Conservation (phyloP, 2,797 vertebrate genomes). For the Choloepus didactylus region DNA sequence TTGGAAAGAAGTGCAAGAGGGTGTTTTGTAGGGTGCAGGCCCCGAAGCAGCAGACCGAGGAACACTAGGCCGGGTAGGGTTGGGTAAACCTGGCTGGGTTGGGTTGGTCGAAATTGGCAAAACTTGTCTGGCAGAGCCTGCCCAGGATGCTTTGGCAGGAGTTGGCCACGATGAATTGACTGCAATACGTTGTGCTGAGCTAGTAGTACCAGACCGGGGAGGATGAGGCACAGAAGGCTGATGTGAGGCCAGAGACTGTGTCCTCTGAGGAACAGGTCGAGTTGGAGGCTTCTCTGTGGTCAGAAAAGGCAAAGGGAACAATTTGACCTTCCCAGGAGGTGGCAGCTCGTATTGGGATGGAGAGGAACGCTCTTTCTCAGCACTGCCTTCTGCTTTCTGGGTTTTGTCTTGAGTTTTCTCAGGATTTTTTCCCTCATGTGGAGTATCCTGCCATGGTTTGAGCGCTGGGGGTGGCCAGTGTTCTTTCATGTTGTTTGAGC, state of each 20-base stretch:
- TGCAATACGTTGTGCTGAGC: not conserved
- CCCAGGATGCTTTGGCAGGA: not conserved
- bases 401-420: not conserved
- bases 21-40: not conserved
- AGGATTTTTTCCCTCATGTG: not conserved
- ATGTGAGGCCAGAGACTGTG: not conserved
- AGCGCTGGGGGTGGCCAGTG: too few relatives aligned
- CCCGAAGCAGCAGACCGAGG: not conserved
- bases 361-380: not conserved
- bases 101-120: not conserved
- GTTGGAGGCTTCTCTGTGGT: slow-evolving; percentile 11
- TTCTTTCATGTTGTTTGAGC: not conserved
- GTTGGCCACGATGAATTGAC: not conserved
- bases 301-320: slow-evolving; percentile 65
- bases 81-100: not conserved
- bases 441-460: not conserved
- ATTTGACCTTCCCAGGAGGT: slow-evolving; percentile 69
- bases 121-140: not conserved
- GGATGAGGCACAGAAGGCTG: not conserved
- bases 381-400: not conserved
- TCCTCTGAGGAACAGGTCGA: not conserved
- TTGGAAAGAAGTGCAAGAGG: not conserved
- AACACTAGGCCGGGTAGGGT: not conserved
- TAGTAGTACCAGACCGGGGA: not conserved
- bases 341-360: slow-evolving; percentile 35